Evolutionary conservation across 2,113 vertebrate genomes (phyloP), one percentile per base, ranked within the genome.

Genomic region (Nasalis larvatus): DNA sequence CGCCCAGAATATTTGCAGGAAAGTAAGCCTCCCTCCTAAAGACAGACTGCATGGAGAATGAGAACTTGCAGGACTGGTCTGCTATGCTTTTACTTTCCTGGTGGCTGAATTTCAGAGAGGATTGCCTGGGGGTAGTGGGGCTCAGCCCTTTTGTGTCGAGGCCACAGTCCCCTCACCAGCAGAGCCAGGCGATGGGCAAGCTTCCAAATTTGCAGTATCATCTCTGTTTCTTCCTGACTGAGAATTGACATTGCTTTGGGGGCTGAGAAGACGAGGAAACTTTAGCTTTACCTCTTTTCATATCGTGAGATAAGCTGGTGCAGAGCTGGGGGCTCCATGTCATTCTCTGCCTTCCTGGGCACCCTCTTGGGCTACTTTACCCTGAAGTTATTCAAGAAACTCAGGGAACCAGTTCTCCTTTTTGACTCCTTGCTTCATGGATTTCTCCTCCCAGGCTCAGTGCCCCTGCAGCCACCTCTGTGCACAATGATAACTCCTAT

Each of bases 201-300:
- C 63, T 9, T 83, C 23, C 7, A 4, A 12, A 7, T 16, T 58
- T 3, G 2, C 12, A 0, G 0, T 23, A 3, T 78, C 40, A 14
- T 52, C 52, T 47, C 27, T 68, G 21, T 69, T 69, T 42, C 49
- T 73, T 68, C 17, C 45, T n/a, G 37, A 71, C 42, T 25, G 18
- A 30, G 17, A 54, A 27, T 68, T 4, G 1, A 8, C 32, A 32
- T 37, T 0, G 6, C 4, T 63, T 68, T 84, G 4, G 18, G 60
- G 18, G 0, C 35, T 85, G 32, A 32, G 9, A 71, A 78, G 73
- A 54, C 18, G 16, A 10, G 21, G 54, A 30, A 25, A 66, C 30
- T 17, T 78, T 13, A 56, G 23, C 52, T 54, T 49, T 16, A 30
- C 16, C 2, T 2, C 37, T 86, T 14, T 60, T 32, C 1, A 1